These are phyloP conservation scores for Bos javanicus DNA, from an alignment of 2,113 vertebrate genomes.

Conservation along the genomic window DNA sequence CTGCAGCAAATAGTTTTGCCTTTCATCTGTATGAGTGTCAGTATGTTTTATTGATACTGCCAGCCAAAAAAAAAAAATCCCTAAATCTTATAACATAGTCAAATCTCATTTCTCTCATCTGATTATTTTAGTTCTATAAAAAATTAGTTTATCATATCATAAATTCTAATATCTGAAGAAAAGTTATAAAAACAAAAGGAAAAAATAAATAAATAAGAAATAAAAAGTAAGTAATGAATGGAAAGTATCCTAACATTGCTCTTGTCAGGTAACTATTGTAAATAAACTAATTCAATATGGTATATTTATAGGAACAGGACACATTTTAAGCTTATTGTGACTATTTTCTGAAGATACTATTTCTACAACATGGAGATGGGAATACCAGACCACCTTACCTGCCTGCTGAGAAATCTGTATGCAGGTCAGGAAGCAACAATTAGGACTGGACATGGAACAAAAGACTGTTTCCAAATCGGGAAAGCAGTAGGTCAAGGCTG, in stretches of 20 bases:
- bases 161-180: not conserved
- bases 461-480: not conserved
- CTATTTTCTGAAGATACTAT: not conserved
- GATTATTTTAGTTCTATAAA: not conserved
- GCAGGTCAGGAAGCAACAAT: not conserved
- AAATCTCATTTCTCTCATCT: not conserved
- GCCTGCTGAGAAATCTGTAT: not conserved
- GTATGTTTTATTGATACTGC: not conserved
- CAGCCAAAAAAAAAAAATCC: not conserved
- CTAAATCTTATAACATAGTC: not conserved
- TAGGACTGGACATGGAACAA: not conserved
- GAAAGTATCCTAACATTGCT: not conserved
- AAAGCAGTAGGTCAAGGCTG: not conserved
- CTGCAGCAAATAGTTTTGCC: not conserved
- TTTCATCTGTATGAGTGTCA: fast-evolving
- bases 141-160: not conserved
- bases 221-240: not conserved
- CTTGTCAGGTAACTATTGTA: not conserved
- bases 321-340: not conserved
- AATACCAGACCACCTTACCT: not conserved
- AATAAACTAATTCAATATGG: not conserved
- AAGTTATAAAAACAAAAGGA: not conserved
- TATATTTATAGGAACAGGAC: not conserved
- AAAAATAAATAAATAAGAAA: not conserved
- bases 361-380: not conserved